phyloP scores from a whole-genome alignment of 2,888 invertebrate species.

The Ectemnius cavifrons region DNA sequence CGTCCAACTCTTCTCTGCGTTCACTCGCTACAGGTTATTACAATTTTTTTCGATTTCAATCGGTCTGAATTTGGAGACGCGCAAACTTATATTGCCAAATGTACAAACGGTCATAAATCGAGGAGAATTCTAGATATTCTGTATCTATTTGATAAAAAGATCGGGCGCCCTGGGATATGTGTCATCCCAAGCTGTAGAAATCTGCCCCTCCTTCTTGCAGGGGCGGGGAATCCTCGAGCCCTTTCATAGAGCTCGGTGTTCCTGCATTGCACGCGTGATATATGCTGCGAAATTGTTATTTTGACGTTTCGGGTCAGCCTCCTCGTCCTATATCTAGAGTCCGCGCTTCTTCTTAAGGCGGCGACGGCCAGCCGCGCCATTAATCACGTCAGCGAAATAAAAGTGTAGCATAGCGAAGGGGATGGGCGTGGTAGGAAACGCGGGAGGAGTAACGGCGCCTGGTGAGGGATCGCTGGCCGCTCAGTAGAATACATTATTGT shows the following conservation, averaged over 20 bases:
- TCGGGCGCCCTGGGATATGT: slow-evolving; percentile 10
- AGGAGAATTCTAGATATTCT: background rate
- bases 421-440: slow-evolving; percentile 1
- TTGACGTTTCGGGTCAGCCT: slow-evolving; percentile 63
- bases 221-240: slow-evolving; percentile 37
- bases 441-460: slow-evolving; percentile 65
- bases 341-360: slow-evolving; percentile 41
- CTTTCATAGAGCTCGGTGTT: slow-evolving; percentile 40
- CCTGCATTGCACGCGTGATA: slow-evolving; percentile 55
- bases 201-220: slow-evolving; percentile 11
- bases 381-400: slow-evolving; percentile 69
- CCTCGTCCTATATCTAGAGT: slow-evolving; percentile 53
- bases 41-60: too few species aligned
- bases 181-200: slow-evolving; percentile 34
- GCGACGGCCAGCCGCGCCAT: slow-evolving; percentile 47
- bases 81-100: background rate
- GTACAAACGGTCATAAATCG: slow-evolving; percentile 30
- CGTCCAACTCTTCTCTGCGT: too few species aligned
- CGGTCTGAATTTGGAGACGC: background rate
- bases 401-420: slow-evolving; percentile 39
- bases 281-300: slow-evolving; percentile 68
- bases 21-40: too few species aligned
- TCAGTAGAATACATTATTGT: slow-evolving; percentile 60
- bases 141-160: slow-evolving; percentile 34
- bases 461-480: slow-evolving; percentile 44